A percentile compares a stretch with the other conserved stretches of the same genome.
phyloP scores from a whole-genome alignment of 2,888 invertebrate species.

The Acleris laterana region DNA sequence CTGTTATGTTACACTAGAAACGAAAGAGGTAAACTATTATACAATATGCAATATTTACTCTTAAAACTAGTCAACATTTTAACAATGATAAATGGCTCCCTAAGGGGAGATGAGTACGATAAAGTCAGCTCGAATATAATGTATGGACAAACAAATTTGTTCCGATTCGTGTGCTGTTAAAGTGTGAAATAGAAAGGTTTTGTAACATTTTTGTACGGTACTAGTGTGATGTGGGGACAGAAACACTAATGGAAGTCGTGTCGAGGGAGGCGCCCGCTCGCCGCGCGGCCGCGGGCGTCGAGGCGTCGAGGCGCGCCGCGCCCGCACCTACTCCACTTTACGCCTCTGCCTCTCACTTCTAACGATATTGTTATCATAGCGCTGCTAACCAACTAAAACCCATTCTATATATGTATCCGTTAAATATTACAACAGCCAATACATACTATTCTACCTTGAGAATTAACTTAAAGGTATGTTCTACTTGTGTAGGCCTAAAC shows the following conservation, averaged over 20 bases:
- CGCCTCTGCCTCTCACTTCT: not conserved
- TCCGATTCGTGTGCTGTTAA: constrained; percentile 39
- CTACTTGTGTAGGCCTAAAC: not conserved
- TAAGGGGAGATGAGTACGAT: constrained; percentile 48
- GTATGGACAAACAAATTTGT: constrained; percentile 48
- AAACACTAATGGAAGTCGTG: constrained; percentile 48
- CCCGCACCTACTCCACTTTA: not conserved
- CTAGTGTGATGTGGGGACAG: constrained; percentile 43
- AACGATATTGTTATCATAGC: not conserved
- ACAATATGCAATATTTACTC: constrained; percentile 20
- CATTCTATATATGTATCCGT: not conserved
- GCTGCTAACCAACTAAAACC: not conserved
- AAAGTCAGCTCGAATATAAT: constrained; percentile 38
- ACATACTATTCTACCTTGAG: not conserved
- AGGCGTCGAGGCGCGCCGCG: not conserved
- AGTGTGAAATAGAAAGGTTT: constrained; percentile 44
- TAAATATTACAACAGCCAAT: not conserved
- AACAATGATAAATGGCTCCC: constrained; percentile 54
- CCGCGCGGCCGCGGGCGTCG: constrained; percentile 20
- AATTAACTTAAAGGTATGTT: not conserved
- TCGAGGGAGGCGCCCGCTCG: constrained; percentile 34
- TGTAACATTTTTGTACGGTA: constrained; percentile 44
- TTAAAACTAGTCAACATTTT: constrained; percentile 41
- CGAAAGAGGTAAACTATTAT: not conserved
- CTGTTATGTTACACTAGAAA: not conserved